Conservation (phyloP, 2,888 invertebrate species). For the Deroplatys truncata region DNA sequence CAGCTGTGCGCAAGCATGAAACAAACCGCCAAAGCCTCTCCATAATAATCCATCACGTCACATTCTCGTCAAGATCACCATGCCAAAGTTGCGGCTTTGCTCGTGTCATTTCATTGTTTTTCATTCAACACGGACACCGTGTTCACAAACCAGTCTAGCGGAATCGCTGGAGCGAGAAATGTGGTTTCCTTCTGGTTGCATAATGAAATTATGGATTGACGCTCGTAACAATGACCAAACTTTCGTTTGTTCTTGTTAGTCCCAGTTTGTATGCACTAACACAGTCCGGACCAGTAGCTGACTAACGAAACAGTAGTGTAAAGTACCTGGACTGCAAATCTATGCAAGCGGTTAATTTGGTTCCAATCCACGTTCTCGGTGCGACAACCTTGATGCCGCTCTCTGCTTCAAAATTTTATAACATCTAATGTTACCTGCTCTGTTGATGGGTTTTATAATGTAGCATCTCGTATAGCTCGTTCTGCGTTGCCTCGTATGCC, state of each 20-base stretch:
- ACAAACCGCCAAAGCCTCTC: neutral
- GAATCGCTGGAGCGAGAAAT: neutral
- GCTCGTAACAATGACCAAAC: neutral
- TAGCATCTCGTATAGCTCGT: too few relatives aligned
- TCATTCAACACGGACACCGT: neutral
- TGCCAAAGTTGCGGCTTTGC: neutral
- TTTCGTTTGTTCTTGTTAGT: neutral
- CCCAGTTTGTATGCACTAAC: neutral
- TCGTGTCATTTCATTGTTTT: neutral
- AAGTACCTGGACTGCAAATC: too few relatives aligned
- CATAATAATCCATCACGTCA: neutral
- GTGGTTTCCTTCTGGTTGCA: neutral
- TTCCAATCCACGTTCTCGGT: too few relatives aligned
- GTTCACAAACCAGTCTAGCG: neutral
- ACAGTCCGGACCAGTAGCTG: too few relatives aligned
- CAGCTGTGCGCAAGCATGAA: neutral
- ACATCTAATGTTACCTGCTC: too few relatives aligned
- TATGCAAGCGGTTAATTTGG: too few relatives aligned
- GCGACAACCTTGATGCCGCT: too few relatives aligned
- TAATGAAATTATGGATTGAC: neutral
- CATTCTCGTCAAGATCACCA: neutral
- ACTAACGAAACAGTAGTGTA: too few relatives aligned
- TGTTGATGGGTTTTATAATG: too few relatives aligned
- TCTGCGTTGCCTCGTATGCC: too few relatives aligned
- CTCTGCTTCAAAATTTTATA: too few relatives aligned